Percentiles rank a stretch among this genome's conserved stretches.
Evolutionary conservation across 2,888 invertebrate species (phyloP).

Genomic region (Hirtodrosophila cameraria): DNA sequence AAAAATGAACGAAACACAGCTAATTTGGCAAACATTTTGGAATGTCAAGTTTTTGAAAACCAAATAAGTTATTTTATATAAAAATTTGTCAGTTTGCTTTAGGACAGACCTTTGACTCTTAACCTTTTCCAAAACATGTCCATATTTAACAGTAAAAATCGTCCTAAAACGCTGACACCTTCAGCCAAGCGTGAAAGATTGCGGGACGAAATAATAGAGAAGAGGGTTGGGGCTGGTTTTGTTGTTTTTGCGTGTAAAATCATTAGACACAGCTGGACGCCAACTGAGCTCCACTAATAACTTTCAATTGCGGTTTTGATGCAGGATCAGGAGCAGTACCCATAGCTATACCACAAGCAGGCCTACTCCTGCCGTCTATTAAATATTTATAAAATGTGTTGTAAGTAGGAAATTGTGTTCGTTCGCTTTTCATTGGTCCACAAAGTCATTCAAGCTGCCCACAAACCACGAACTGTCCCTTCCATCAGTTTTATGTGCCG

Average conservation of each 20-base stretch:
- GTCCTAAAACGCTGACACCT: slow-evolving; percentile 16
- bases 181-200: slow-evolving; percentile 23
- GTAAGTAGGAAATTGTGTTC: slow-evolving; percentile 71
- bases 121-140: neutral
- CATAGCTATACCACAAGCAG: neutral
- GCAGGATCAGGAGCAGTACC: neutral
- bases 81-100: neutral
- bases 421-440: slow-evolving; percentile 52
- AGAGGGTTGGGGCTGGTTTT: neutral
- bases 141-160: slow-evolving; percentile 10
- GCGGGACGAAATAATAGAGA: neutral
- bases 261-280: slow-evolving; percentile 63
- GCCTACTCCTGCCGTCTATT: slow-evolving; percentile 50
- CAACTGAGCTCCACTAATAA: slow-evolving; percentile 65
- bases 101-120: neutral
- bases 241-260: slow-evolving; percentile 26
- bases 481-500: slow-evolving; percentile 11
- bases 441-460: slow-evolving; percentile 58
- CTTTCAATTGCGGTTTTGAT: slow-evolving; percentile 66
- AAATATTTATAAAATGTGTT: slow-evolving; percentile 69
- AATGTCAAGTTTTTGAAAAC: too few relatives aligned
- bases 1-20: too few relatives aligned
- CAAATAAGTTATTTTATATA: too few relatives aligned
- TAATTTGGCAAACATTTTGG: too few relatives aligned
- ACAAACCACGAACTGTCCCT: slow-evolving; percentile 32